A percentile compares a stretch with the other conserved stretches of the same genome.
Conservation (phyloP, 64 coral and sea anemone species). For the Anthopleura sola region DNA sequence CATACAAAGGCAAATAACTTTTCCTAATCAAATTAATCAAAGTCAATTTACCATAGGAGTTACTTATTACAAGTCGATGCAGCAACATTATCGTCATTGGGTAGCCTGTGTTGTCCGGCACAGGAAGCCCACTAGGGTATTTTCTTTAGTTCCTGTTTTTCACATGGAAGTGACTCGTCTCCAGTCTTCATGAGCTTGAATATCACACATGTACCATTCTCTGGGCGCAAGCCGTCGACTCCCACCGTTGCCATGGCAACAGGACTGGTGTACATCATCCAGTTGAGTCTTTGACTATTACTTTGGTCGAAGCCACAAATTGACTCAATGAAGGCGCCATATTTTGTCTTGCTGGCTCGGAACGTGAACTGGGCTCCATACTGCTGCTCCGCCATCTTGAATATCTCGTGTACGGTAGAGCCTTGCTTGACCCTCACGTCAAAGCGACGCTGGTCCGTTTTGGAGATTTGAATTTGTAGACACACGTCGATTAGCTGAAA, state of each 20-base stretch:
- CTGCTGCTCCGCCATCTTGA: not conserved
- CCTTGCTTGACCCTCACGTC: not conserved
- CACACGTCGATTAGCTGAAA: not conserved
- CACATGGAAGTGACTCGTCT: not conserved
- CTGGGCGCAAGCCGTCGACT: slow-evolving; percentile 57
- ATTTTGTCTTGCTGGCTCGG: slow-evolving; percentile 7
- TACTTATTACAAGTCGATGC: not conserved
- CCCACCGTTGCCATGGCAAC: slow-evolving; percentile 42
- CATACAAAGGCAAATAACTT: not conserved
- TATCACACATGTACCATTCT: slow-evolving; percentile 46
- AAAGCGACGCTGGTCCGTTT: not conserved
- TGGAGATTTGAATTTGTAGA: not conserved
- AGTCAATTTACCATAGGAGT: not conserved
- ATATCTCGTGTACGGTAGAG: not conserved
- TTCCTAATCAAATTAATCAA: not conserved
- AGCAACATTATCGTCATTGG: not conserved
- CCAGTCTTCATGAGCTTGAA: slow-evolving; percentile 64
- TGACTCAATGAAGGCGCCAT: slow-evolving; percentile 43
- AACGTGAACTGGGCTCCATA: slow-evolving; percentile 12
- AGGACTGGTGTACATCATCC: slow-evolving; percentile 54
- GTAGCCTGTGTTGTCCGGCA: not conserved
- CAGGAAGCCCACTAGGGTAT: not conserved
- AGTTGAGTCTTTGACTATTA: slow-evolving; percentile 22
- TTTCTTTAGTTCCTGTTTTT: not conserved
- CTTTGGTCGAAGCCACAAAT: slow-evolving; percentile 43